phyloP scores from a whole-genome alignment of 2,888 invertebrate species.

The Pelosia muscerda region DNA sequence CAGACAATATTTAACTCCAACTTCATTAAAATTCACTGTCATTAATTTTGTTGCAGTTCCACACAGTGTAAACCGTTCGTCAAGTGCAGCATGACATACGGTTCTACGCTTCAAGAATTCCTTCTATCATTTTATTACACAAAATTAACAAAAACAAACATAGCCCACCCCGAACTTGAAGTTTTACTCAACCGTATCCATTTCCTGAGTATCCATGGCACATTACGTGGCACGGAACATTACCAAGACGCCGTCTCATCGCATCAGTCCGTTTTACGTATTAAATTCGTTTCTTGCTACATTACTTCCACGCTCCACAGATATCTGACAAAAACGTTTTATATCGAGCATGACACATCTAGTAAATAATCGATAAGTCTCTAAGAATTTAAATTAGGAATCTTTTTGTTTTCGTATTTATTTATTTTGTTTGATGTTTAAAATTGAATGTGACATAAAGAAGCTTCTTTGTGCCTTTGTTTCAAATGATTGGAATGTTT shows the following conservation, averaged over 20 bases:
- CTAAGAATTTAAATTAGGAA: slow-evolving; percentile 37
- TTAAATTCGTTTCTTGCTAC: slow-evolving; percentile 68
- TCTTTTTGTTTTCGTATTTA: slow-evolving; percentile 30
- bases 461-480: slow-evolving; percentile 19
- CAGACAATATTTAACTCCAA: too few relatives aligned
- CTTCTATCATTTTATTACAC: not conserved
- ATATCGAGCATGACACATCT: slow-evolving; percentile 30
- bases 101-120: slow-evolving; percentile 10
- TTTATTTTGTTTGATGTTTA: slow-evolving; percentile 20
- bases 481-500: slow-evolving; percentile 4
- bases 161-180: slow-evolving; percentile 15
- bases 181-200: slow-evolving; percentile 29
- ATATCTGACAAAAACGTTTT: slow-evolving; percentile 36
- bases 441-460: slow-evolving; percentile 20
- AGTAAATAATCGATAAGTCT: slow-evolving; percentile 26
- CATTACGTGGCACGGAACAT: slow-evolving; percentile 63
- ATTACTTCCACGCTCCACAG: slow-evolving; percentile 58
- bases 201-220: slow-evolving; percentile 33
- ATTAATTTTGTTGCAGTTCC: not conserved
- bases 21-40: not conserved
- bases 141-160: slow-evolving; percentile 10
- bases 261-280: slow-evolving; percentile 53
- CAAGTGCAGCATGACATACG: not conserved
- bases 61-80: not conserved
- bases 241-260: slow-evolving; percentile 60